Evolutionary conservation across 2,113 vertebrate species (phyloP).

Genomic region (Lasiurus cinereus): DNA sequence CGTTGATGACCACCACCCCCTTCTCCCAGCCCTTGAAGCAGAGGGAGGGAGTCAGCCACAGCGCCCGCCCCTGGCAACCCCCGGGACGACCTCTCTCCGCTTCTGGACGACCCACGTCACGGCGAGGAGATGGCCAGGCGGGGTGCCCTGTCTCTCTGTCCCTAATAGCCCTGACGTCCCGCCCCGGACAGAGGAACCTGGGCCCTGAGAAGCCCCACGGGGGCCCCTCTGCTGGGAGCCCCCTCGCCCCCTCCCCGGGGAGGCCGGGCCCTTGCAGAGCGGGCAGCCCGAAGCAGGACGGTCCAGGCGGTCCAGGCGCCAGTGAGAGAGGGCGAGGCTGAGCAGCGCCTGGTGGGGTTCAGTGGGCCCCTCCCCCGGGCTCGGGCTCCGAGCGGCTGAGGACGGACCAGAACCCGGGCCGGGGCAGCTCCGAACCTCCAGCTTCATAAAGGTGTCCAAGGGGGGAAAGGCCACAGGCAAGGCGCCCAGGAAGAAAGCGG

Average conservation of each 20-base stretch:
- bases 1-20: constrained; percentile 95
- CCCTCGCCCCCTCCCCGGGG: fast-evolving
- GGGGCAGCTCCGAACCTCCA: constrained; percentile 88
- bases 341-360: too few species aligned
- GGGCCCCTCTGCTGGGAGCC: neutral
- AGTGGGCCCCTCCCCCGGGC: neutral
- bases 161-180: neutral
- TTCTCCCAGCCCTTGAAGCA: constrained; percentile 94
- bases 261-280: neutral
- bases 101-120: neutral
- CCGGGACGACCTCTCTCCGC: neutral
- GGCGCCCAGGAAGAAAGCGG: constrained; percentile 93
- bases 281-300: too few species aligned
- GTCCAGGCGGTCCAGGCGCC: neutral
- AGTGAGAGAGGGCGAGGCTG: neutral
- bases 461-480: constrained; percentile 90
- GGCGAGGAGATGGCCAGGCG: fast-evolving
- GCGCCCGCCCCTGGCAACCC: neutral
- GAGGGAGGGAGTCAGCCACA: neutral
- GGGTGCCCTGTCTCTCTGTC: neutral
- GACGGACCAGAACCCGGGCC: fast-evolving
- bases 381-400: neutral
- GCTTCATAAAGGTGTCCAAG: constrained; percentile 94
- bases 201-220: neutral
- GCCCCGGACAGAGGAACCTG: neutral